Conservation (phyloP, 2,113 vertebrate genomes). For the Theristicus caerulescens region DNA sequence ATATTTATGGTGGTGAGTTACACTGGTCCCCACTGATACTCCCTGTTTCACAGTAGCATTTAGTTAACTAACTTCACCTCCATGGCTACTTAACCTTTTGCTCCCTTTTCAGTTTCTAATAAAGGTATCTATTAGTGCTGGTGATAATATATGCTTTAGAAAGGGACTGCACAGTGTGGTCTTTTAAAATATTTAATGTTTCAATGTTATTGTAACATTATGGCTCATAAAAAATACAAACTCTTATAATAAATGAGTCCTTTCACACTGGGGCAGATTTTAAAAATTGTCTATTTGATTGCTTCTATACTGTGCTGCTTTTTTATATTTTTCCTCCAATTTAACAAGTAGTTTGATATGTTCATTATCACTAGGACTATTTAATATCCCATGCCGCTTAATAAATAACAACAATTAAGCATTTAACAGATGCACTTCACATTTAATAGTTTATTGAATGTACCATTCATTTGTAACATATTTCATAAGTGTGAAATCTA, state of each 20-base stretch:
- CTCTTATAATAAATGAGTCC: neutral
- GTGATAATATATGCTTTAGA: slow-evolving; percentile 45
- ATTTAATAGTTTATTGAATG: neutral
- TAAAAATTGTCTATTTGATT: neutral
- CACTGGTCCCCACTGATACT: slow-evolving; percentile 82
- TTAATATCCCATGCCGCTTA: neutral
- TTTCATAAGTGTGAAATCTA: neutral
- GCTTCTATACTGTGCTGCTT: neutral
- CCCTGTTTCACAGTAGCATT: slow-evolving; percentile 72
- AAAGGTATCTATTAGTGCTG: slow-evolving; percentile 48
- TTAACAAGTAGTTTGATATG: neutral
- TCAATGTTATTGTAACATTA: neutral
- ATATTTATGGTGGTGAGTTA: slow-evolving; percentile 99
- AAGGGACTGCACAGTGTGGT: neutral
- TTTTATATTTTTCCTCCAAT: neutral
- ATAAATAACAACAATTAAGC: slow-evolving; percentile 21
- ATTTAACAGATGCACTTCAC: slow-evolving; percentile 3
- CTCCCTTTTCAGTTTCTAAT: slow-evolving; percentile 63
- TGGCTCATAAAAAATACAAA: neutral
- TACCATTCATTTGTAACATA: neutral
- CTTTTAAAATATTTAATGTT: neutral
- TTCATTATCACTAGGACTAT: slow-evolving; percentile 60
- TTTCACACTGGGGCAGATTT: neutral
- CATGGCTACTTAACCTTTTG: slow-evolving; percentile 69
- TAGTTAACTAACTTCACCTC: slow-evolving; percentile 84